Percentiles rank a stretch among this genome's conserved stretches.
Evolutionary conservation across 2,797 vertebrate genomes (phyloP).

Genomic region (Gambelia wislizenii): DNA sequence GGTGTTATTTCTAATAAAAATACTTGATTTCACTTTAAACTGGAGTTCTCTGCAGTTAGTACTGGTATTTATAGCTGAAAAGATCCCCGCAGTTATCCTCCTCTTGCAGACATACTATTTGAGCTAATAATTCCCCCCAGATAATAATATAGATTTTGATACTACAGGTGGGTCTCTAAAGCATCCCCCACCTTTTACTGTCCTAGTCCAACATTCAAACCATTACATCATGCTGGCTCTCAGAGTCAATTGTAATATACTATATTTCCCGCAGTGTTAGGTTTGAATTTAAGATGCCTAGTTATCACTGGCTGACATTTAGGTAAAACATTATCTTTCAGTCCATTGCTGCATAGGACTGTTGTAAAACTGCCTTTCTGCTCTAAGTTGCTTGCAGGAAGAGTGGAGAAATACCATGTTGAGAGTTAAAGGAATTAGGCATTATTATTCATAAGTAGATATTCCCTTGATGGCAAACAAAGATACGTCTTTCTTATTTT

Average conservation of each 20-base stretch:
- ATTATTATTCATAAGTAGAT: neutral
- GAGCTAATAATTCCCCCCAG: no score
- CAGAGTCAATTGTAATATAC: neutral
- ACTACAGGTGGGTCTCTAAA: no score
- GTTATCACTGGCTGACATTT: neutral
- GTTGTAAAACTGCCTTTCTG: neutral
- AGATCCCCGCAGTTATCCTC: no score
- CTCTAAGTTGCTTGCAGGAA: neutral
- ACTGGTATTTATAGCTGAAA: no score
- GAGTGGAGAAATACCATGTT: neutral
- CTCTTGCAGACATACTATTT: no score
- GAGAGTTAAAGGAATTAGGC: neutral
- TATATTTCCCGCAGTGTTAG: neutral
- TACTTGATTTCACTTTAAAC: no score
- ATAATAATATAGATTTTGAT: no score
- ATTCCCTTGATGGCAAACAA: neutral
- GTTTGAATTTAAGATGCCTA: neutral
- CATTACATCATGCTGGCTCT: neutral
- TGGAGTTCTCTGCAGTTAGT: no score
- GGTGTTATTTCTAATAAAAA: no score
- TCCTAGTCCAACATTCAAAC: no score
- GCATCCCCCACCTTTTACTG: no score
- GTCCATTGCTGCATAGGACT: neutral
- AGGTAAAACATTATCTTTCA: neutral
- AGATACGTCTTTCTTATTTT: accelerated